Base-by-base conservation (phyloP, 2,113 vertebrate species). In the Vicugna pacos region DNA sequence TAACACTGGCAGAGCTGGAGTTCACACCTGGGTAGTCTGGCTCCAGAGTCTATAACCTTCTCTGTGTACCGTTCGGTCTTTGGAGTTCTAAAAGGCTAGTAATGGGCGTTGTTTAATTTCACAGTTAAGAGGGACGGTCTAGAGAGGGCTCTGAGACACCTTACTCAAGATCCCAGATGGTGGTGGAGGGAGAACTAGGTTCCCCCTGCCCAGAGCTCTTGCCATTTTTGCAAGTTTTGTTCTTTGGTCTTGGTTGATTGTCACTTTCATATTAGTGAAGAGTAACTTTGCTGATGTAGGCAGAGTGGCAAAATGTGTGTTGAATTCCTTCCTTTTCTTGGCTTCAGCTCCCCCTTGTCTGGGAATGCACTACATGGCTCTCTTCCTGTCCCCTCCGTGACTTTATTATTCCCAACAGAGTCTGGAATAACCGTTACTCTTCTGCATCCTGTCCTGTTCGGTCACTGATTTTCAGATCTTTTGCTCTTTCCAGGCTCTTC, bases 341-440 rank as follows among this genome's bases (percentile, higher is more conserved):
- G 65, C 30, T 30, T 91, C 56, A n/a, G 24, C 20, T 35, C 48
- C 89, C 7, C 77, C 38, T 85, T 65, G 73, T 38, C 67, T 73
- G 64, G 35, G 70, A 91, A 87, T 50, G 80, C 86, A 46, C 42
- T 94, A 77, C 90, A 69, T 95, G 70, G 42, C 72, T 86, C 48
- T 81, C 48, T 93, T 95, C 48, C 70, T 82, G 54, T 91, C 38
- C 30, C 50, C 12, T 32, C 62, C 96, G 94, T 89, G 76, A 77
- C 35, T 77, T 85, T 91, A 77, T 85, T 94, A 64, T 92, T 90
- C 76, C 56, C 64, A 42, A 12, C 64, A 65, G 73, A 91, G 10
- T n/a, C 81, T 67, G n/a, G 84, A 65, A 60, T 96, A 84, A 64
- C 65, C 17, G 42, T 91, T 92, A 17, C 54, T 62, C 14, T 67